Percentiles rank a stretch among this genome's conserved stretches.
Evolutionary conservation across 1,140 invertebrate species (phyloP).

Genomic region (Drosophila leontia): DNA sequence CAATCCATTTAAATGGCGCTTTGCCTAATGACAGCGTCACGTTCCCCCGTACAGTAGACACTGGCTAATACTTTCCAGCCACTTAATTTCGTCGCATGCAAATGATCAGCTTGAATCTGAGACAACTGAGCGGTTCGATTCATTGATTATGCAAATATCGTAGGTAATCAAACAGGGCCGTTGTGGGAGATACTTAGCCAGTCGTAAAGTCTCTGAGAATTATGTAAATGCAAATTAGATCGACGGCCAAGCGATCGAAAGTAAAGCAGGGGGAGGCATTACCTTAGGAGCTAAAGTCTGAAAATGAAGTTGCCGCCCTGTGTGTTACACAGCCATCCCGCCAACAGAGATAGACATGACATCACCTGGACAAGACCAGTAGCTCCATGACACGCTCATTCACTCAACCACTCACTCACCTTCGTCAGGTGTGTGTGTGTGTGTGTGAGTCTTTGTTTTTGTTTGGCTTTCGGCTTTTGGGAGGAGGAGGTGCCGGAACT

Average conservation of each 20-base stretch:
- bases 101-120: constrained; percentile 2
- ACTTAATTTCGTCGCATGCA: constrained; percentile 23
- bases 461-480: not conserved
- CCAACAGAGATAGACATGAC: constrained; percentile 42
- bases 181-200: constrained; percentile 20
- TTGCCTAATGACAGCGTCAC: constrained; percentile 76
- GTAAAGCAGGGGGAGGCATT: constrained; percentile 24
- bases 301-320: constrained; percentile 2
- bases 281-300: not conserved
- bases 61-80: constrained; percentile 16
- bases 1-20: constrained; percentile 71
- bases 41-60: constrained; percentile 46
- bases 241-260: constrained; percentile 16
- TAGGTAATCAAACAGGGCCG: constrained; percentile 22
- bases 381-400: constrained; percentile 34
- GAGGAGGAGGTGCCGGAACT: constrained; percentile 45
- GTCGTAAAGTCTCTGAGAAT: constrained; percentile 43
- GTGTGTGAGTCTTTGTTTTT: constrained; percentile 8
- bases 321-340: constrained; percentile 25
- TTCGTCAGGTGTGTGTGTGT: constrained; percentile 29
- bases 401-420: constrained; percentile 44
- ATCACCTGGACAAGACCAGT: constrained; percentile 62
- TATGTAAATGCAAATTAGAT: constrained; percentile 42
- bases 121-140: constrained; percentile 2
- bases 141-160: constrained; percentile 41